phyloP scores from a whole-genome alignment of 2,113 vertebrate species.

The Brachyhypopomus occidentalis region DNA sequence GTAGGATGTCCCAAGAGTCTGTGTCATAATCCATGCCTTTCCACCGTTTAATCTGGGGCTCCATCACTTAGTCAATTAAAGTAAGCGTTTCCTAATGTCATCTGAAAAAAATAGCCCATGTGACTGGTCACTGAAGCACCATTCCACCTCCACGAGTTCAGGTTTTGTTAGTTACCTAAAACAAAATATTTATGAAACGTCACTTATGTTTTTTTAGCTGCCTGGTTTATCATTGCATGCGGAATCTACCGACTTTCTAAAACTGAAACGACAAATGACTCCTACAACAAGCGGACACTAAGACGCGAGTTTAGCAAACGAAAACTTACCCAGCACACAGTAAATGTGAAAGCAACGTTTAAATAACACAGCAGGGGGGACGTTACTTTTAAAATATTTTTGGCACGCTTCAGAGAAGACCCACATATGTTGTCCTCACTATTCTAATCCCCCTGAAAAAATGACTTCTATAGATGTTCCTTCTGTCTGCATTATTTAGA shows the following conservation, averaged over 20 bases:
- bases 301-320: not conserved
- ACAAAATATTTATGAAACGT: no score
- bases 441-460: not conserved
- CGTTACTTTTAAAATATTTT: not conserved
- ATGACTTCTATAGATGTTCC: not conserved
- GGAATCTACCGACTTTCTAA: not conserved
- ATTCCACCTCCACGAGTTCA: no score
- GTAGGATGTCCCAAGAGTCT: conserved; percentile 70
- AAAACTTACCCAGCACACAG: not conserved
- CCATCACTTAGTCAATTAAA: conserved; percentile 58
- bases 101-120: conserved; percentile 2
- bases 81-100: not conserved
- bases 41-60: conserved; percentile 72
- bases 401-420: not conserved
- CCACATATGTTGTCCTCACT: not conserved
- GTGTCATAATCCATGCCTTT: conserved; percentile 47
- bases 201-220: no score
- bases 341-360: not conserved
- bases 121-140: not conserved
- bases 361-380: not conserved
- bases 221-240: no score
- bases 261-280: not conserved
- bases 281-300: no score
- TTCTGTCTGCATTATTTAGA: no score
- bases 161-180: no score